Conservation (phyloP, 2,888 invertebrate species). For the Erpobdella octoculata region DNA sequence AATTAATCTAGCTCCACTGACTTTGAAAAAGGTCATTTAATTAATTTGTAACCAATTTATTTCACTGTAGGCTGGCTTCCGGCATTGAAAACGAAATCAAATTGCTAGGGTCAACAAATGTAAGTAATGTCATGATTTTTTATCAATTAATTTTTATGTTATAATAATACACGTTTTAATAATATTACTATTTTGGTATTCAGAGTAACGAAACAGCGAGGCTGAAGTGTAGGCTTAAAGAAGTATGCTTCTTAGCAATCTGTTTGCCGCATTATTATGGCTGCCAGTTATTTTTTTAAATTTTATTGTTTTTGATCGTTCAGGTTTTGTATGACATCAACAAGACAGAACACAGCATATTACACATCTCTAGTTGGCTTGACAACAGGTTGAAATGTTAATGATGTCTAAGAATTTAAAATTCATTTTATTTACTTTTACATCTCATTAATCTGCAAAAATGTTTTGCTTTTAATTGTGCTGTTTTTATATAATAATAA, state of each 20-base stretch:
- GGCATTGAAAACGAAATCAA: neutral
- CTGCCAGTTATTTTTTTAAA: neutral
- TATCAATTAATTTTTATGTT: too few relatives aligned
- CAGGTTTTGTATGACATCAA: neutral
- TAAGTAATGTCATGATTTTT: neutral
- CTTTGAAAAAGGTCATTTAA: too few relatives aligned
- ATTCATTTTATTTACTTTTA: too few relatives aligned
- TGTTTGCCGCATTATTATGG: neutral
- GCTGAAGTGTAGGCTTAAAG: neutral
- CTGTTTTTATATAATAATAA: too few relatives aligned
- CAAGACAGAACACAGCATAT: neutral
- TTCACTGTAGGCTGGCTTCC: neutral
- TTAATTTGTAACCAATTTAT: too few relatives aligned
- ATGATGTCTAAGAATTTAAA: too few relatives aligned
- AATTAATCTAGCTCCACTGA: neutral
- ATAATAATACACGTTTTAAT: too few relatives aligned
- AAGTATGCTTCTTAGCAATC: neutral
- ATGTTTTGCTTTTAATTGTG: too few relatives aligned
- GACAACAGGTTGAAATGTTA: too few relatives aligned
- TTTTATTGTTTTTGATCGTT: neutral
- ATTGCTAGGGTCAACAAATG: neutral
- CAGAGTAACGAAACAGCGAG: neutral
- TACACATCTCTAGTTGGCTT: neutral
- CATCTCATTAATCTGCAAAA: too few relatives aligned
- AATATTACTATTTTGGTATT: neutral